Evolutionary conservation across 2,888 invertebrate species (phyloP).

Genomic region (Hanleya hanleyi): DNA sequence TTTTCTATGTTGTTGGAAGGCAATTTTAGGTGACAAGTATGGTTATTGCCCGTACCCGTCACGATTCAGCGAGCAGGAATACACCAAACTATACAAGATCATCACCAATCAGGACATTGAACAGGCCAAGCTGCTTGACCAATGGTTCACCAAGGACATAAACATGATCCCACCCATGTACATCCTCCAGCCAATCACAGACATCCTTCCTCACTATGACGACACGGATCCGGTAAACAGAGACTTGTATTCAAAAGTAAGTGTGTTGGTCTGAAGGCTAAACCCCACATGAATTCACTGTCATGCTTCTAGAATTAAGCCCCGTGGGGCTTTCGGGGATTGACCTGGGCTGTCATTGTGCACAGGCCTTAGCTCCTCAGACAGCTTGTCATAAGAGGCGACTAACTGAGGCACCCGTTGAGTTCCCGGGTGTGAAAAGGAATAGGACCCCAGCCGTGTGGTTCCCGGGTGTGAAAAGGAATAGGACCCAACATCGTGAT

Average conservation of each 20-base stretch:
- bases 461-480: too few species aligned
- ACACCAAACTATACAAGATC: slow-evolving; percentile 50
- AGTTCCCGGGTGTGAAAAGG: too few species aligned
- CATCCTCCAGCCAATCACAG: slow-evolving; percentile 73
- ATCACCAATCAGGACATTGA: slow-evolving; percentile 46
- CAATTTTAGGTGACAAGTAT: slow-evolving; percentile 70
- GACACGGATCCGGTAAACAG: slow-evolving; percentile 50
- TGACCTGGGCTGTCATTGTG: too few species aligned
- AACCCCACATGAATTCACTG: too few species aligned
- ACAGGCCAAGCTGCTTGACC: slow-evolving; percentile 52
- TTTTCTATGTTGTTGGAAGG: slow-evolving; percentile 40
- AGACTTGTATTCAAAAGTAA: slow-evolving; percentile 41
- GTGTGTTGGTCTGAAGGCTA: too few species aligned
- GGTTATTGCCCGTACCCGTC: slow-evolving; percentile 66
- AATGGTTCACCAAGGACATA: slow-evolving; percentile 65
- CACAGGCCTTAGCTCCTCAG: too few species aligned
- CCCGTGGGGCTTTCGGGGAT: too few species aligned
- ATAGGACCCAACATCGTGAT: too few species aligned
- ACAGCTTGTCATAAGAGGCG: too few species aligned
- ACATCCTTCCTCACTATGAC: slow-evolving; percentile 50
- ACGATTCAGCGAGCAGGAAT: slow-evolving; percentile 60
- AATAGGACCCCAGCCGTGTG: too few species aligned
- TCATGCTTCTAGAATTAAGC: too few species aligned
- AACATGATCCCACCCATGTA: slow-evolving; percentile 65
- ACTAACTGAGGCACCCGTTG: too few species aligned